A percentile compares a stretch with the other conserved stretches of the same genome.
These are phyloP conservation scores for Botia kubotai DNA, from an alignment of 2,797 vertebrate species.

Conservation along the genomic window DNA sequence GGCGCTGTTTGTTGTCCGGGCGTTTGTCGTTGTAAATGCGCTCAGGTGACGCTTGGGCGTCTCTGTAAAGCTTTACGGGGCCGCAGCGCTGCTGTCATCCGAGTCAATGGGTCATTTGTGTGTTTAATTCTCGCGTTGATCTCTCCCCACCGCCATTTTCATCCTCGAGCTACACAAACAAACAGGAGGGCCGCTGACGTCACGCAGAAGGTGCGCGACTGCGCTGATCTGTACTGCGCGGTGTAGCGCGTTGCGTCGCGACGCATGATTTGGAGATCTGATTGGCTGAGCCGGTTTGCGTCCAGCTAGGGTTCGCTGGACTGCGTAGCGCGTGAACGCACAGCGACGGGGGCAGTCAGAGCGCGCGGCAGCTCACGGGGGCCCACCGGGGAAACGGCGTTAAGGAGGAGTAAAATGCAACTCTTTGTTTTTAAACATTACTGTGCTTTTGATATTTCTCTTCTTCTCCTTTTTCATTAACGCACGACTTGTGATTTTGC, in stretches of 20 bases:
- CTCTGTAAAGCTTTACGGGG: slow-evolving; percentile 11
- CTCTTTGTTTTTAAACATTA: not conserved
- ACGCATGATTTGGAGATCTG: slow-evolving; percentile 35
- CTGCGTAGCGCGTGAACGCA: slow-evolving; percentile 59
- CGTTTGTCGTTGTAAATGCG: slow-evolving; percentile 26
- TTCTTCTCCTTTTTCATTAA: not conserved
- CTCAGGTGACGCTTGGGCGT: slow-evolving; percentile 3
- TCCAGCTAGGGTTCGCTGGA: slow-evolving; percentile 25
- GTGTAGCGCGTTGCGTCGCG: not conserved
- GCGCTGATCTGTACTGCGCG: slow-evolving; percentile 37
- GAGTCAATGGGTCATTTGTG: slow-evolving; percentile 27
- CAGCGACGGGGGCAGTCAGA: slow-evolving; percentile 1
- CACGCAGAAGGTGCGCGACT: slow-evolving; percentile 50
- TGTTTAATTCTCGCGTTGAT: slow-evolving; percentile 59
- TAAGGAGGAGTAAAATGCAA: not conserved
- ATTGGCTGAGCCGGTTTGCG: not conserved
- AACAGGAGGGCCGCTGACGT: slow-evolving; percentile 64
- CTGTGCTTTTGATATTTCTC: not conserved
- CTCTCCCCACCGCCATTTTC: slow-evolving; percentile 70
- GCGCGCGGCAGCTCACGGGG: too few relatives aligned
- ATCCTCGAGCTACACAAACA: slow-evolving; percentile 70
- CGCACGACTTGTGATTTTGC: not conserved
- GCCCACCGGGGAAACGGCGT: not conserved
- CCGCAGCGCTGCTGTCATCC: slow-evolving; percentile 45
- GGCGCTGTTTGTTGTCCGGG: slow-evolving; percentile 54